Evolutionary conservation across 1,140 invertebrate genomes (phyloP), one percentile per base, ranked within the genome.

Genomic region (Aphelinus certus): DNA sequence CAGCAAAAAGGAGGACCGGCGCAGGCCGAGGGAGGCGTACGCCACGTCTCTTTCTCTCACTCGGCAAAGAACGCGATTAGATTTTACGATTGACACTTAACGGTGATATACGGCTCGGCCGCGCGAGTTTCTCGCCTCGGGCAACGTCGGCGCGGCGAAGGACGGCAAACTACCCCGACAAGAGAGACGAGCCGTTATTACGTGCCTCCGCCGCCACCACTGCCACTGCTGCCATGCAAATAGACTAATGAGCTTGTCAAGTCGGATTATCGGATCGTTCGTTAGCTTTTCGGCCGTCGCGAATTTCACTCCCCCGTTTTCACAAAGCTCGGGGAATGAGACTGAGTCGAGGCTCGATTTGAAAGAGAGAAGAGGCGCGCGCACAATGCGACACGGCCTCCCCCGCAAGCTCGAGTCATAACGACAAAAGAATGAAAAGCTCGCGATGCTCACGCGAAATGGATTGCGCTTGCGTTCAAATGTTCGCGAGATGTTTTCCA

Each of bases 211-310:
- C 26, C 26, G 72, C 47, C 51, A 77, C 80, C 81, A 77, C 68
- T 65, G 26, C 26, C 26, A 26, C 26, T 75, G 72, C 79, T 81
- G 80, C 82, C 81, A 82, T 81, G 81, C 77, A 79, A 81, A 82
- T 82, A 81, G 83, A 84, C 81, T 84, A 83, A 83, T 82, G 83
- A 83, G 81, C 81, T 83, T 82, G 83, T 83, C 83, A 84, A 84
- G 80, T 67, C 77, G 72, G 81, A 78, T 80, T 80, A 79, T 80
- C 78, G 81, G 64, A 43, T 78, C 77, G 75, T 76, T 70, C 68
- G 68, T 70, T 70, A 70, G 48, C 57, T 61, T 55, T 51, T 70
- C 46, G 68, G 45, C 62, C 57, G 26, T 26, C 51, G 64, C 60
- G 66, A 48, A 48, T 55, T 47, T 60, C 47, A 26, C 66, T 47